These are phyloP conservation scores for Seira sanloemensis DNA, from an alignment of 2,888 invertebrate species.

Conservation along the genomic window DNA sequence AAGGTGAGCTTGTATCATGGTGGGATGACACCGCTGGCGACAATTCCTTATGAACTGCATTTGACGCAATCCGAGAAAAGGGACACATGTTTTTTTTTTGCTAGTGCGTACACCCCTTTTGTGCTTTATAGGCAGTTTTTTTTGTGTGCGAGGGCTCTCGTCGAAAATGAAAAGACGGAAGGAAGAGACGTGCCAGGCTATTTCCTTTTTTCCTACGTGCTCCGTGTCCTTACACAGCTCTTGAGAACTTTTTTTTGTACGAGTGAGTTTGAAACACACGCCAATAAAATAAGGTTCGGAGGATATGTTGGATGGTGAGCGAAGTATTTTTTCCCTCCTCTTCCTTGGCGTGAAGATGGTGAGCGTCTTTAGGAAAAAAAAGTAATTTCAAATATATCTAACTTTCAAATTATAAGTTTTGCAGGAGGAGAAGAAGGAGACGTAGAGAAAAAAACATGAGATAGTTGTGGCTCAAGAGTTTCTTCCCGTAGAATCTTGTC, in stretches of 20 bases:
- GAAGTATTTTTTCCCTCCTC: background rate
- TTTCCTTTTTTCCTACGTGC: constrained; percentile 56
- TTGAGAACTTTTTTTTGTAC: constrained; percentile 34
- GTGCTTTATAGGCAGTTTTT: constrained; percentile 15
- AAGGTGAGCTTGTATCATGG: constrained; percentile 59
- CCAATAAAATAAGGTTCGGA: background rate
- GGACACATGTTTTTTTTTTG: constrained; percentile 14
- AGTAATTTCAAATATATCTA: background rate
- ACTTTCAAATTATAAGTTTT: background rate
- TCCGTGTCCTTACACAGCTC: constrained; percentile 44
- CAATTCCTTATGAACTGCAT: constrained; percentile 61
- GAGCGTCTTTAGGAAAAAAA: background rate
- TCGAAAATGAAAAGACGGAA: constrained; percentile 48
- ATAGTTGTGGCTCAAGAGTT: background rate
- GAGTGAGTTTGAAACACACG: constrained; percentile 32
- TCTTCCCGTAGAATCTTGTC: background rate
- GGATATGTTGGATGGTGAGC: background rate
- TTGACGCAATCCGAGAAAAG: constrained; percentile 6
- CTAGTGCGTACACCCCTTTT: background rate
- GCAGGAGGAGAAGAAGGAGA: background rate
- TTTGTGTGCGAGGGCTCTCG: background rate
- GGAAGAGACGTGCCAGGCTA: constrained; percentile 54
- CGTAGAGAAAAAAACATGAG: background rate
- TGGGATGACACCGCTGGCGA: constrained; percentile 56
- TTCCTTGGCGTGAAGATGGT: no score